Evolutionary conservation across 2,888 invertebrate species (phyloP), one percentile per base, ranked within the genome.

Genomic region (Netelia fuscicornis): DNA sequence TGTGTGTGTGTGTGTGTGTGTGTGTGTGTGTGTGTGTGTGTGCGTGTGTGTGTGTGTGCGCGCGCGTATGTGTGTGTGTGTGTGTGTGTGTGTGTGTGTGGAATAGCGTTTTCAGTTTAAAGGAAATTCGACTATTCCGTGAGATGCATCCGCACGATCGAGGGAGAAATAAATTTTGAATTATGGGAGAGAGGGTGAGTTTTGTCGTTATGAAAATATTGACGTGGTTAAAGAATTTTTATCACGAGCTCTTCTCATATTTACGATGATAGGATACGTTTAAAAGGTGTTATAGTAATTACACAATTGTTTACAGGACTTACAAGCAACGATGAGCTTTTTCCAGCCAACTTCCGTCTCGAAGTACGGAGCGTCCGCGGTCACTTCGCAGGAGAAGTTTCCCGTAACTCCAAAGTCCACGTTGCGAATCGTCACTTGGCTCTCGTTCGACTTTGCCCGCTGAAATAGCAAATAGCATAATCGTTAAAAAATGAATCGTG

Each of bases 351-450:
- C 95, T 89, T 95, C 95, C 2, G 97, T 97, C 23, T 96, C 95
- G 92, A 97, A 96, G 60, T 95, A 95, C 9, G 96, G 96, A 10
- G 96, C 95, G 90, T 97, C 97, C 0, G 96, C 96, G 8, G 97
- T 97, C 6, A 97, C 97, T 94, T 97, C 97, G 92, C 97, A 97
- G 91, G 96, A 96, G 94, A 97, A 97, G 95, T 96, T 97, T 5
- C 97, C 97, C 54, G 97, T 96, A 77, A 97, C 94, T 74, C 95
- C 95, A 89, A 97, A 96, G 89, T 96, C 96, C 90, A 97, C 95
- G 88, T 96, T 95, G 87, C 95, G 95, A 86, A 97, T 95, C 84
- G 96, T 94, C 75, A 97, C 97, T 94, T 97, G 97, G 70, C 96
- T 96, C 83, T 96, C 96, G 93, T 97, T 97, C 23, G 97, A 97